Conservation (phyloP, 2,888 invertebrate genomes). For the Drosophila recens region DNA sequence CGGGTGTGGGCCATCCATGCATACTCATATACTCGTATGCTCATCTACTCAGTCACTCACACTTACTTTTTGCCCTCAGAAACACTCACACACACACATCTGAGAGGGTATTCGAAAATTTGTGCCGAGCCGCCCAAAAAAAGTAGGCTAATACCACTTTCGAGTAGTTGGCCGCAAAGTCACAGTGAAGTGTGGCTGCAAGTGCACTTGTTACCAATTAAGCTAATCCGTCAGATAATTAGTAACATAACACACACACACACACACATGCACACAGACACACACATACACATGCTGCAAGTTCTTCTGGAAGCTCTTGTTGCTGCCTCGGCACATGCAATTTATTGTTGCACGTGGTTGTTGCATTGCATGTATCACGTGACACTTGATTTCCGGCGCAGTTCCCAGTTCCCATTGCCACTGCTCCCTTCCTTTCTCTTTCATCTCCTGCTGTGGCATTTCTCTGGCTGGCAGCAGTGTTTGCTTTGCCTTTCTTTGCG, state of each 20-base stretch:
- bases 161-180: slow-evolving; percentile 71
- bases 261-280: slow-evolving; percentile 30
- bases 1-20: slow-evolving; percentile 39
- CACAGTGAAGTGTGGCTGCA: slow-evolving; percentile 76
- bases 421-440: too few relatives aligned
- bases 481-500: too few relatives aligned
- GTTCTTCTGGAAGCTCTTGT: slow-evolving; percentile 52
- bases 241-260: slow-evolving; percentile 77
- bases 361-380: too few relatives aligned
- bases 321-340: slow-evolving; percentile 71
- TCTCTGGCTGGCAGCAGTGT: too few relatives aligned
- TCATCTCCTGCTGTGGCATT: too few relatives aligned
- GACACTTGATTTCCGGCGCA: too few relatives aligned
- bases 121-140: slow-evolving; percentile 48
- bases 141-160: slow-evolving; percentile 82
- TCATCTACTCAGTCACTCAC: slow-evolving; percentile 16
- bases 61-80: background rate
- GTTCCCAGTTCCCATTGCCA: too few relatives aligned
- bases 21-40: slow-evolving; percentile 10
- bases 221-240: slow-evolving; percentile 85
- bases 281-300: slow-evolving; percentile 24
- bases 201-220: slow-evolving; percentile 84
- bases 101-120: slow-evolving; percentile 54
- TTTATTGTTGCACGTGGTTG: slow-evolving; percentile 75
- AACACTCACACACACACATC: too few relatives aligned